These are phyloP conservation scores for Gymnogyps californianus DNA, from an alignment of 2,113 vertebrate species.

Conservation along the genomic window DNA sequence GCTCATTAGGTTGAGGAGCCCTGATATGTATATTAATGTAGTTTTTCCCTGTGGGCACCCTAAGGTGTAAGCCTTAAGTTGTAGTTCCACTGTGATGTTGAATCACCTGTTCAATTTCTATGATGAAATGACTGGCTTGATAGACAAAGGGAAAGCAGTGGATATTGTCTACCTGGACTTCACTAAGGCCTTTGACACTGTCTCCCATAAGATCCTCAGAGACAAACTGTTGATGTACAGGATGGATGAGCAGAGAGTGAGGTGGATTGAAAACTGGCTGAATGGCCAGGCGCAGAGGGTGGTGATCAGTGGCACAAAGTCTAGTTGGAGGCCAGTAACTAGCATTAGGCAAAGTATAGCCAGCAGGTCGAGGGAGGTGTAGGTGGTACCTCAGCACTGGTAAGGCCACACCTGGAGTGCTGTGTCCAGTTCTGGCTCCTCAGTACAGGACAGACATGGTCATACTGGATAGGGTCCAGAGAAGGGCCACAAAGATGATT, in stretches of 20 bases:
- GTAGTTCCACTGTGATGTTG: background rate
- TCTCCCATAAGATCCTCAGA: too few relatives aligned
- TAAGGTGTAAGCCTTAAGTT: background rate
- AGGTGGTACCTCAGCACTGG: too few relatives aligned
- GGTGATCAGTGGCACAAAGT: background rate
- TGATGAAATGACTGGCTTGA: background rate
- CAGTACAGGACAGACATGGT: too few relatives aligned
- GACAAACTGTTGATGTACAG: background rate
- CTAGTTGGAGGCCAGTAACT: background rate
- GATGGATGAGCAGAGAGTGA: background rate
- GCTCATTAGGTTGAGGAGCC: background rate
- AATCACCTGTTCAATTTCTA: background rate
- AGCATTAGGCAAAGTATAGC: background rate
- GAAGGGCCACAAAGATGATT: too few relatives aligned
- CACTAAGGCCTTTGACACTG: background rate
- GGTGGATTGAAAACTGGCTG: background rate
- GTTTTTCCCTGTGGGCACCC: background rate
- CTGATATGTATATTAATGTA: background rate
- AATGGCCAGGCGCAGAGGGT: background rate
- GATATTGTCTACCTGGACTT: background rate
- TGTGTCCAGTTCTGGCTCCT: too few relatives aligned
- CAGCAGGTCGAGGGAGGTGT: background rate
- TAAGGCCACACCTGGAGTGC: too few relatives aligned
- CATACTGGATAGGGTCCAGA: too few relatives aligned
- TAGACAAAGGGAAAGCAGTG: background rate